These are phyloP conservation scores for Dexiosoma caninum DNA, from an alignment of 2,888 invertebrate genomes.

Conservation along the genomic window DNA sequence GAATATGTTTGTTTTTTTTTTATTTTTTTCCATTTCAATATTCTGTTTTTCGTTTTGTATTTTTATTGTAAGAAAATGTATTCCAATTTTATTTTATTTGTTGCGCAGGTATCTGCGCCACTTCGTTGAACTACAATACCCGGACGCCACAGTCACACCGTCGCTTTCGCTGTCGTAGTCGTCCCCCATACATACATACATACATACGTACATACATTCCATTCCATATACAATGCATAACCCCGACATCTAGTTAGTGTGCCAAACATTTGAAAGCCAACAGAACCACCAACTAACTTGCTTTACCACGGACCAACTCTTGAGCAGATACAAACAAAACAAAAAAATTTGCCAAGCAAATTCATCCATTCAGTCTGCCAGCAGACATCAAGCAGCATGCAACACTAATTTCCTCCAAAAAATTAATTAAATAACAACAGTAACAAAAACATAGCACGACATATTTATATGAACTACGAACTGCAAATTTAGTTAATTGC, in stretches of 20 bases:
- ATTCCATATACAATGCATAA: constrained; percentile 15
- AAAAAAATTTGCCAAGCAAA: constrained; percentile 30
- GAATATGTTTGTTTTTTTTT: constrained; percentile 24
- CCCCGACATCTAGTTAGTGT: constrained; percentile 25
- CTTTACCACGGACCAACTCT: constrained; percentile 5
- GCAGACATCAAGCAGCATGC: constrained; percentile 52
- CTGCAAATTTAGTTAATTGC: not conserved
- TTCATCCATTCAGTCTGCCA: constrained; percentile 53
- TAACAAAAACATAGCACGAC: not conserved
- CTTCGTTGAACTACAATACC: constrained; percentile 60
- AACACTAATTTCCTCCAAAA: constrained; percentile 25
- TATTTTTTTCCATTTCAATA: constrained; percentile 27
- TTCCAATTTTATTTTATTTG: constrained; percentile 46
- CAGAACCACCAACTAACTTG: constrained; percentile 28
- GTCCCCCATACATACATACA: no score
- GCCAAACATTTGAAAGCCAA: constrained; percentile 2
- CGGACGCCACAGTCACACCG: constrained; percentile 32
- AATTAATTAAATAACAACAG: not conserved
- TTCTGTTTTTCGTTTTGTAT: constrained; percentile 19
- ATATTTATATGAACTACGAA: not conserved
- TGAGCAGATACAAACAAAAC: constrained; percentile 9
- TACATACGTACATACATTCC: constrained; percentile 22
- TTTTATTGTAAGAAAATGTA: constrained; percentile 26
- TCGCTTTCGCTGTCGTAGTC: not conserved
- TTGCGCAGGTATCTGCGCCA: constrained; percentile 62